Percentiles rank a stretch among this genome's conserved stretches.
Conservation (phyloP, 2,797 vertebrate species). For the Falco naumanni region DNA sequence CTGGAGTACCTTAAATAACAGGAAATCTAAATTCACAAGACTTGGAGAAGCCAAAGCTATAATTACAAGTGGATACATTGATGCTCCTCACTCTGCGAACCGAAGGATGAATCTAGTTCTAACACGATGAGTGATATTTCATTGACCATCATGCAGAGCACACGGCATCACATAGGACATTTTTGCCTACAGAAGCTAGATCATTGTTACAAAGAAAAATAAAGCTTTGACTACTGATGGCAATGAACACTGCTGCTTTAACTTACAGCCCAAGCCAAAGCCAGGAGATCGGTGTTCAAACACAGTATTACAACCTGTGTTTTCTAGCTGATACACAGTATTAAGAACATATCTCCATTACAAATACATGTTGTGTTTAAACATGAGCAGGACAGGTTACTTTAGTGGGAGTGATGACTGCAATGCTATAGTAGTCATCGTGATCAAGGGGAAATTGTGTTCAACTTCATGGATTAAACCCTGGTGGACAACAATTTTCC, state of each 20-base stretch:
- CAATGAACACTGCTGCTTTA: neutral
- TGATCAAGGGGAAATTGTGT: neutral
- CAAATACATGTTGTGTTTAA: neutral
- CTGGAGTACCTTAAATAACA: neutral
- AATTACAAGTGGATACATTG: neutral
- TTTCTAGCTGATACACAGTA: neutral
- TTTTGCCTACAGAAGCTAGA: neutral
- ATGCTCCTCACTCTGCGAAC: neutral
- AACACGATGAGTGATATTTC: neutral
- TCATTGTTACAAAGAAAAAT: neutral
- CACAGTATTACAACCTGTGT: neutral
- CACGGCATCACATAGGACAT: neutral
- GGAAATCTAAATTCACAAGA: neutral
- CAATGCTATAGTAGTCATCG: neutral
- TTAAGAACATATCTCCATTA: neutral
- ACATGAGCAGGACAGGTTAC: neutral
- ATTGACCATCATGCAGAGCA: neutral
- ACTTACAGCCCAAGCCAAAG: neutral
- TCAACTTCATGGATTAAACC: neutral
- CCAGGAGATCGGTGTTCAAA: neutral
- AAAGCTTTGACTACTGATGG: neutral
- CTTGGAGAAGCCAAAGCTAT: neutral
- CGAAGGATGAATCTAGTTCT: neutral
- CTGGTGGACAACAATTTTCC: neutral
- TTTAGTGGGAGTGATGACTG: neutral